phyloP scores from a whole-genome alignment of 2,113 vertebrate genomes.

The Bujurquina vittata region DNA sequence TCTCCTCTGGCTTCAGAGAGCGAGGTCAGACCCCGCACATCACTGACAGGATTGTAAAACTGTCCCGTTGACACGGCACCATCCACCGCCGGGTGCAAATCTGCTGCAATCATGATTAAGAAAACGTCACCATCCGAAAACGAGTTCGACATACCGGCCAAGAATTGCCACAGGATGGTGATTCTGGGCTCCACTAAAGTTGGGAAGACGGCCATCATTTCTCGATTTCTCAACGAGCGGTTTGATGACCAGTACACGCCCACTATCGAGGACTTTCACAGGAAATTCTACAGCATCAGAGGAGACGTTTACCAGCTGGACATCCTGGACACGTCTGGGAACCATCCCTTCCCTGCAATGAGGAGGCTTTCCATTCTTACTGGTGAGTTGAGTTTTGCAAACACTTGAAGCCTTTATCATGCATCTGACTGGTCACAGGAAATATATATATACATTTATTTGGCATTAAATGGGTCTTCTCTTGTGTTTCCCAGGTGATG shows the following conservation, averaged over 20 bases:
- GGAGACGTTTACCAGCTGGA: constrained; percentile 96
- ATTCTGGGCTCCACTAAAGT: constrained; percentile 97
- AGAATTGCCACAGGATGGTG: constrained; percentile 97
- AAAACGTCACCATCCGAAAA: constrained; percentile 90
- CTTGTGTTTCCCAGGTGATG: constrained; percentile 84
- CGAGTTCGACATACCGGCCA: constrained; percentile 91
- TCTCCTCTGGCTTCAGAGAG: constrained; percentile 11
- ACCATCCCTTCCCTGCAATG: constrained; percentile 97
- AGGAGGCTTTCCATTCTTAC: constrained; percentile 96
- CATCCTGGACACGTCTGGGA: constrained; percentile 96
- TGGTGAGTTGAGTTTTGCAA: constrained; percentile 78
- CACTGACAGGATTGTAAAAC: not conserved
- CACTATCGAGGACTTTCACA: constrained; percentile 97
- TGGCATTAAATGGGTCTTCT: constrained; percentile 13
- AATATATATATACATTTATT: not conserved
- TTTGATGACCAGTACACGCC: constrained; percentile 97
- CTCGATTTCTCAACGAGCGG: constrained; percentile 92
- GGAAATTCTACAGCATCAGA: constrained; percentile 96
- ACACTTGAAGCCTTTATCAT: not conserved
- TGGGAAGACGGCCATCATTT: constrained; percentile 96
- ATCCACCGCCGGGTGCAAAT: constrained; percentile 1
- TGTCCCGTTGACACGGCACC: not conserved
- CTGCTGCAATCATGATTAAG: constrained; percentile 90
- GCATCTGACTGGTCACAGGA: not conserved
- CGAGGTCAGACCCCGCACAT: constrained; percentile 2